Conservation (phyloP, 2,888 invertebrate genomes). For the Ariolimax columbianus region DNA sequence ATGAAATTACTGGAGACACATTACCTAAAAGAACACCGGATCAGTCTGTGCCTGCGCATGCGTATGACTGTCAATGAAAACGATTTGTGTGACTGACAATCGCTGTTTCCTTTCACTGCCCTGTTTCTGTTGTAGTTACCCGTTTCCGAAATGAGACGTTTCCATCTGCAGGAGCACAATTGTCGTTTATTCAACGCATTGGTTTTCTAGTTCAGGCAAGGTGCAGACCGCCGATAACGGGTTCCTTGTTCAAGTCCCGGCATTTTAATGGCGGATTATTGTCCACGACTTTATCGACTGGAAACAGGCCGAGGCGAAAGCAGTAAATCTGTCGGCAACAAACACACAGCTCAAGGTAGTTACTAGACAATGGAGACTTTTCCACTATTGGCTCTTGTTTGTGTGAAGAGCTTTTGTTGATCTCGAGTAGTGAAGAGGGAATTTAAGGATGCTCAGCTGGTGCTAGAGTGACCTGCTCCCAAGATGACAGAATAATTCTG, state of each 20-base stretch:
- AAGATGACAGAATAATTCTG: too few species aligned
- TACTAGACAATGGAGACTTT: conserved; percentile 4
- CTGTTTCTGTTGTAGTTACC: background rate
- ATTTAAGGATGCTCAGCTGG: too few species aligned
- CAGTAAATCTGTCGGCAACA: conserved; percentile 32
- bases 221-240: conserved; percentile 40
- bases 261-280: conserved; percentile 44
- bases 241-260: conserved; percentile 19
- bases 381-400: background rate
- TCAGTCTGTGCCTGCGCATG: background rate
- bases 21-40: background rate
- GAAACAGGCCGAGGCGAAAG: background rate
- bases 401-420: too few species aligned
- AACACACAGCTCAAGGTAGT: background rate
- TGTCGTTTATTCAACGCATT: conserved; percentile 23
- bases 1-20: background rate
- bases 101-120: background rate
- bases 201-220: conserved; percentile 28
- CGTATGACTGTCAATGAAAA: background rate
- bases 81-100: conserved; percentile 6
- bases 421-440: too few species aligned
- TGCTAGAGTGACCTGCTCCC: too few species aligned
- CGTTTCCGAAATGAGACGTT: conserved; percentile 3
- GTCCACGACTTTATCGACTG: conserved; percentile 18
- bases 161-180: background rate